Evolutionary conservation across 2,888 invertebrate genomes (phyloP), one percentile per base, ranked within the genome.

Genomic region (Ypsolopha sequella): DNA sequence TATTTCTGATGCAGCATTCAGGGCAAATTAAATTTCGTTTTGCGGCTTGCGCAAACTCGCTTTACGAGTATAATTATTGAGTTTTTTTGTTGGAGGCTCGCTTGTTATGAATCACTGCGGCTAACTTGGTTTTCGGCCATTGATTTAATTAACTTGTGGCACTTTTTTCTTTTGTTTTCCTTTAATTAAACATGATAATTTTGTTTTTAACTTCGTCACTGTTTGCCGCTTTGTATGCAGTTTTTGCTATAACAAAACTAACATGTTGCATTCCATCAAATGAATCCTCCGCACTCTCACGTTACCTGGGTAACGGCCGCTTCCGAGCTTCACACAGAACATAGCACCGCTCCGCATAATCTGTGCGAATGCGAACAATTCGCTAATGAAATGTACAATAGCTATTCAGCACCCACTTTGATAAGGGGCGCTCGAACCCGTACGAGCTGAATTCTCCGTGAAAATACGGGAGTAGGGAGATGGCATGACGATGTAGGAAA

Each of bases 21-120:
- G 79, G 79, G 80, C 84, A 85, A 86, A 86, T 86, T 86, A 85
- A 85, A 85, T 86, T 86, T 85, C 84, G 80, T 84, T 85, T 81
- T 82, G 85, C 73, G 80, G 85, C 76, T 84, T 82, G 77, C 80
- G 76, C 79, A 80, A 81, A 81, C 80, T 82, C 77, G 67, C 75
- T 81, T 80, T 70, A 69, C 75, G 73, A 73, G 74, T 73, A 75
- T 82, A 80, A 82, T 82, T 80, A 80, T 80, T 70, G 71, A 67
- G 70, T 60, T 74, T 77, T 70, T 68, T 74, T 66, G 63, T 72
- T 62, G 59, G 49, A 14, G 13, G 36, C 46, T 36, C 36, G 35
- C 34, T 50, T 47, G 45, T 47, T 39, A 53, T 51, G 36, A 55
- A 53, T 52, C 64, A 62, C 60, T 55, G 47, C 13, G 8, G 57